These are phyloP conservation scores for Disparrhopalites patrizii DNA, from an alignment of 2,888 invertebrate species.

Conservation along the genomic window DNA sequence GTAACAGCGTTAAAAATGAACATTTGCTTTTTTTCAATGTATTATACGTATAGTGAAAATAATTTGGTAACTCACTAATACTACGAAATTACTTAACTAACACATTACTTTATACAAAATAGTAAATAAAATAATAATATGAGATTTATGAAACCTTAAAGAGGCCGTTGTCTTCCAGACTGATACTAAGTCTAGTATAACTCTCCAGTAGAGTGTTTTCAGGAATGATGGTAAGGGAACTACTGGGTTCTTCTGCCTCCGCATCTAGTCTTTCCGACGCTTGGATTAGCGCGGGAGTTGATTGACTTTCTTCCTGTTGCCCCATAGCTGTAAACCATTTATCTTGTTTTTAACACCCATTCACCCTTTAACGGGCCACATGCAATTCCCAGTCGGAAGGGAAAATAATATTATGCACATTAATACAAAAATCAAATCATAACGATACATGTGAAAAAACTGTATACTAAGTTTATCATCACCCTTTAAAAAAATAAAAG, in stretches of 20 bases:
- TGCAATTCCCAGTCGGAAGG: no score
- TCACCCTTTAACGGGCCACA: no score
- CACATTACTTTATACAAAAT: conserved; percentile 1
- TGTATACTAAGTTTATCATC: no score
- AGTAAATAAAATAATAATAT: not conserved
- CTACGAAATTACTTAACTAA: no score
- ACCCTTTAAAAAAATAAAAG: no score
- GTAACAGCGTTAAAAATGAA: not conserved
- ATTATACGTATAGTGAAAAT: no score
- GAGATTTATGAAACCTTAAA: conserved; percentile 58
- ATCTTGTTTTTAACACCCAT: no score
- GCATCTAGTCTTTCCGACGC: conserved; percentile 54
- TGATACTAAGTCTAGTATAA: conserved; percentile 79
- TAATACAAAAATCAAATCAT: no score
- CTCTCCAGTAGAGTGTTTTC: conserved; percentile 81
- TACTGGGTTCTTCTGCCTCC: conserved; percentile 54
- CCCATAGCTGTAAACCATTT: conserved; percentile 63
- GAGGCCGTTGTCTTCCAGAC: conserved; percentile 75
- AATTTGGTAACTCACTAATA: no score
- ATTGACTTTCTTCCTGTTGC: conserved; percentile 84
- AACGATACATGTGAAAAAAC: no score
- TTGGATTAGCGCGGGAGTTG: conserved; percentile 77
- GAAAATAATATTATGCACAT: no score
- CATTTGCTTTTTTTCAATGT: no score
- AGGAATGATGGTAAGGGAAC: conserved; percentile 75